Evolutionary conservation across 2,888 invertebrate species (phyloP), one percentile per base, ranked within the genome.

Genomic region (Andrena chrysosceles): DNA sequence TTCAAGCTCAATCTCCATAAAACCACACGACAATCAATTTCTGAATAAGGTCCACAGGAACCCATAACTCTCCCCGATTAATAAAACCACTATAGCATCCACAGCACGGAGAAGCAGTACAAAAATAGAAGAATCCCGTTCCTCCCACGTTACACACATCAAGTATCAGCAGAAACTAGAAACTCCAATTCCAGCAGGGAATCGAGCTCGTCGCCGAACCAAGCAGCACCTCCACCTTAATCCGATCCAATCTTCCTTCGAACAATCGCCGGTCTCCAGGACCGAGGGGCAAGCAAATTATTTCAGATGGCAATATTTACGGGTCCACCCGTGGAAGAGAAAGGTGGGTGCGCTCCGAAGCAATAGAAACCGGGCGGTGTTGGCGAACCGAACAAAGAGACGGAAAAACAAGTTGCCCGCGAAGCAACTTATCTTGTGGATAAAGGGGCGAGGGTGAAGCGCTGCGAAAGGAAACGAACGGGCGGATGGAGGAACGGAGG

Each of bases 261-360:
- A 31, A 29, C 29, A 42, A 42, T 35, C 42, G 8, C 6, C 13
- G 42, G 26, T 16, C 5, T 10, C 35, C 10, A 2, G n/a, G 48
- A 13, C 8, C 70, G 20, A 29, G 48, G 10, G 6, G 29, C 42
- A 42, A 70, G 59, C 59, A 60, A 70, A 70, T 70, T 42, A 70
- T 70, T 60, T 48, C 70, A 49, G 70, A 60, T 29, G 42, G 60
- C 60, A 48, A 70, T 70, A 70, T 70, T 70, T 69, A 69, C 59
- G 69, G 42, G 35, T 23, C 68, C 23, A 26, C n/a, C 35, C 35
- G 60, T n/a, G 59, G 23, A 52, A 23, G 13, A 6, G 7, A 13
- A 16, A 29, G 20, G 48, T 29, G 29, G 29, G 10, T 42, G 42
- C 4, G 42, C 42, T 42, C 16, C 42, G 42, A 16, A 20, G 69